A percentile compares a stretch with the other conserved stretches of the same genome.
phyloP scores from a whole-genome alignment of 2,888 invertebrate genomes.

The Ochropacha duplaris region DNA sequence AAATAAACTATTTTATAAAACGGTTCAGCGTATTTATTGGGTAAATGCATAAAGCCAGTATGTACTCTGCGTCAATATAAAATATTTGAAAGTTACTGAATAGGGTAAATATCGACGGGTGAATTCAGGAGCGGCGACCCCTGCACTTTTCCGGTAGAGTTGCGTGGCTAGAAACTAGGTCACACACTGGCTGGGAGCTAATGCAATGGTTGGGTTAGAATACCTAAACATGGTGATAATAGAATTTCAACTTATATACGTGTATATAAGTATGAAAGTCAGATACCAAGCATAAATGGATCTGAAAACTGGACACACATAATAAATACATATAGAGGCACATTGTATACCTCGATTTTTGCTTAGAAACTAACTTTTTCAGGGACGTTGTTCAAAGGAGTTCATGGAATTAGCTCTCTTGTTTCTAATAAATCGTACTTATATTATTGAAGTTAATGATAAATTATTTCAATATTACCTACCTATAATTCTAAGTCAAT shows the following conservation, averaged over 20 bases:
- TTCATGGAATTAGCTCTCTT: no score
- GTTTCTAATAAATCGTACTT: no score
- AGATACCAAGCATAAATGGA: no score
- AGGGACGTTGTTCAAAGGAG: no score
- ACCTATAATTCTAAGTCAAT: no score
- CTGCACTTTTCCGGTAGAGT: constrained; percentile 26
- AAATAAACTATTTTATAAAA: not conserved
- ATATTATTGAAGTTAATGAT: no score
- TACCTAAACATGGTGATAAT: not conserved
- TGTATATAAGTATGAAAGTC: no score
- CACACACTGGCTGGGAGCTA: constrained; percentile 18
- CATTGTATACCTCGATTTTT: no score
- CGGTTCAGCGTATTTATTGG: not conserved
- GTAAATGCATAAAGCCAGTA: not conserved
- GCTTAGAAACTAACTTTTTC: no score
- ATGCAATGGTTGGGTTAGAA: constrained; percentile 9
- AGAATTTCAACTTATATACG: not conserved
- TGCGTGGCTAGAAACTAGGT: constrained; percentile 25
- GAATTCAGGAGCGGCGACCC: constrained; percentile 12
- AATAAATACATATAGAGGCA: no score
- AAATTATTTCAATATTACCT: no score
- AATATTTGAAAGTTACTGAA: not conserved
- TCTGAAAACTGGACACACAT: no score
- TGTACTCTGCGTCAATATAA: not conserved
- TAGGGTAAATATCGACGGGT: constrained; percentile 19